These are phyloP conservation scores for Megathymus violae DNA, from an alignment of 1,140 invertebrate genomes.

Conservation along the genomic window DNA sequence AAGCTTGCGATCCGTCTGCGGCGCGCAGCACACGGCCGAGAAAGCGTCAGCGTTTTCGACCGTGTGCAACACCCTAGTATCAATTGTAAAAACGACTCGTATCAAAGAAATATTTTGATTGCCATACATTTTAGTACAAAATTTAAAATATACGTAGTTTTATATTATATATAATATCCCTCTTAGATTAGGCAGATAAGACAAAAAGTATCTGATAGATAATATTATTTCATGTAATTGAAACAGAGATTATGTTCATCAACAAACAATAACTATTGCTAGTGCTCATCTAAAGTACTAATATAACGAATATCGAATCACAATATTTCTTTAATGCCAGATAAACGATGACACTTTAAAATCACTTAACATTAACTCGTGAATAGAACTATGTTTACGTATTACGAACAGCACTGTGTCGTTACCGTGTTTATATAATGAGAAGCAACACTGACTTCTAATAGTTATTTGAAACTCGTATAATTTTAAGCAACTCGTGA, in stretches of 20 bases:
- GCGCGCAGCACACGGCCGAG: conserved; percentile 32
- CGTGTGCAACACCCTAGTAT: conserved; percentile 44
- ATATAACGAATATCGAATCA: conserved; percentile 19
- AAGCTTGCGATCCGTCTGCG: conserved; percentile 60
- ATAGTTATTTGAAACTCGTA: conserved; percentile 67
- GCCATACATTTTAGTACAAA: too few relatives aligned
- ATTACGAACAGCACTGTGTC: conserved; percentile 73
- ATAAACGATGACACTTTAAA: conserved; percentile 44
- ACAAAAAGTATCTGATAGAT: neutral
- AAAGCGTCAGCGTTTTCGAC: too few relatives aligned
- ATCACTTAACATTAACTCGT: conserved; percentile 70
- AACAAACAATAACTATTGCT: neutral
- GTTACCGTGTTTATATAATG: conserved; percentile 57
- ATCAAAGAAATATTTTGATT: conserved; percentile 33
- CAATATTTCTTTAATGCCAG: conserved; percentile 33
- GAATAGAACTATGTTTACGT: conserved; percentile 79
- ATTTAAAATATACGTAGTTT: too few relatives aligned
- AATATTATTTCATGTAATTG: neutral
- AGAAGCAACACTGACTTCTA: conserved; percentile 78
- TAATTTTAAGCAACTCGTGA: conserved; percentile 78
- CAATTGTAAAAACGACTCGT: conserved; percentile 68
- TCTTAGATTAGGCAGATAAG: conserved; percentile 8
- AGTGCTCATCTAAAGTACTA: neutral
- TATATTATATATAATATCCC: too few relatives aligned
- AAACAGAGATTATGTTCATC: neutral